phyloP scores from a whole-genome alignment of 2,888 invertebrate species.

The Hermaeophaga mercurialis region DNA sequence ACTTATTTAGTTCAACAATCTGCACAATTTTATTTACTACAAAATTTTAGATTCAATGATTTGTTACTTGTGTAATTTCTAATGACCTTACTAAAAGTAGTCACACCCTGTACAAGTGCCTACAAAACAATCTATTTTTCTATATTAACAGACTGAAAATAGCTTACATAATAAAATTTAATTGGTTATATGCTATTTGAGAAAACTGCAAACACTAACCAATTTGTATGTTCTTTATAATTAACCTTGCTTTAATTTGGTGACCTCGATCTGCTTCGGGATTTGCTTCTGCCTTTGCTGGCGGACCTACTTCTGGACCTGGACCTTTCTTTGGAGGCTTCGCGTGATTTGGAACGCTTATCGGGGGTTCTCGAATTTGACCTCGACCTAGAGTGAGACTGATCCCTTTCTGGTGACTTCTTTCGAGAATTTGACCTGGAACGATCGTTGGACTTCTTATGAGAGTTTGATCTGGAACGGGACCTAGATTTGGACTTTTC shows the following conservation, averaged over 20 bases:
- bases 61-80: no score
- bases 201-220: conserved; percentile 36
- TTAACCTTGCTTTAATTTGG: conserved; percentile 41
- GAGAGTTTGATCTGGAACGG: conserved; percentile 46
- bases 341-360: conserved; percentile 52
- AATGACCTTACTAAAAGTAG: no score
- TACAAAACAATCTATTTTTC: conserved; percentile 1
- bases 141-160: conserved; percentile 5
- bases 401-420: conserved; percentile 47
- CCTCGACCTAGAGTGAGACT: conserved; percentile 54
- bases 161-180: conserved; percentile 20
- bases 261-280: conserved; percentile 51
- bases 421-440: conserved; percentile 52
- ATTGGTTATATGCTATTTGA: conserved; percentile 26
- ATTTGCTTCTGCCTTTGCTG: conserved; percentile 49
- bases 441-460: conserved; percentile 48
- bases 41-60: no score
- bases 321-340: conserved; percentile 50
- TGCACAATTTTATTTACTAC: no score
- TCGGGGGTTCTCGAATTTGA: conserved; percentile 43
- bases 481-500: conserved; percentile 54
- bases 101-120: conserved; percentile 2
- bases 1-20: no score
- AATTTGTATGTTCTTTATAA: conserved; percentile 23
- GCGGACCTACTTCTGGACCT: conserved; percentile 53